These are phyloP conservation scores for Otolemur crassicaudatus DNA, from an alignment of 2,797 vertebrate genomes.

Conservation along the genomic window DNA sequence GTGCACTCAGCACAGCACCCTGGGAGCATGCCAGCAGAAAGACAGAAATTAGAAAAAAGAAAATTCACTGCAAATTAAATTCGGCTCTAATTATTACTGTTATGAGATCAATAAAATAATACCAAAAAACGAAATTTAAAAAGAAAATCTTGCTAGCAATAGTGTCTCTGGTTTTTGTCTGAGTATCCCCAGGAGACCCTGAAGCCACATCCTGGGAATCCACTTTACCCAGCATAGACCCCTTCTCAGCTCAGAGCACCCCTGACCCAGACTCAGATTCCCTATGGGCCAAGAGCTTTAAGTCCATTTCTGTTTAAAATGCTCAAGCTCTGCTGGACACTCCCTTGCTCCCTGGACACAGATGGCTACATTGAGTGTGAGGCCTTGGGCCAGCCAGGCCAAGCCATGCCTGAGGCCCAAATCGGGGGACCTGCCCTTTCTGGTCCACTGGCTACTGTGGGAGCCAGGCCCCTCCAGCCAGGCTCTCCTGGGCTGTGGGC, in stretches of 20 bases:
- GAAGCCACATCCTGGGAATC: rapidly evolving
- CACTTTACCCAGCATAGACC: rapidly evolving
- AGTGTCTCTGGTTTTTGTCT: not conserved
- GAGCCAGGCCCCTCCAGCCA: too few relatives aligned
- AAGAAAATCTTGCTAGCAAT: not conserved
- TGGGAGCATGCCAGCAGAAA: not conserved
- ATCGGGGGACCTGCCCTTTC: too few relatives aligned
- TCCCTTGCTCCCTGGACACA: rapidly evolving
- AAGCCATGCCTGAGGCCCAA: not conserved
- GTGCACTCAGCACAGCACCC: slow-evolving; percentile 61
- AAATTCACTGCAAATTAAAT: rapidly evolving
- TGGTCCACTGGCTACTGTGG: too few relatives aligned
- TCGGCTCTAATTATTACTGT: not conserved
- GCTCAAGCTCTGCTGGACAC: not conserved
- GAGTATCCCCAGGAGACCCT: not conserved
- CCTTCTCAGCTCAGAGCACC: not conserved
- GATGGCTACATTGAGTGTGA: too few relatives aligned
- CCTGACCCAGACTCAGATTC: not conserved
- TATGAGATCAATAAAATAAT: not conserved
- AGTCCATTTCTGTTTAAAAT: not conserved
- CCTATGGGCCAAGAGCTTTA: not conserved
- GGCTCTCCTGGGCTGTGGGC: too few relatives aligned
- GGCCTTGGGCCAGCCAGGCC: not conserved
- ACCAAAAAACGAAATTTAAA: rapidly evolving
- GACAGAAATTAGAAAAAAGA: not conserved